Conservation (phyloP, 2,797 vertebrate species). For the Tapera naevia region DNA sequence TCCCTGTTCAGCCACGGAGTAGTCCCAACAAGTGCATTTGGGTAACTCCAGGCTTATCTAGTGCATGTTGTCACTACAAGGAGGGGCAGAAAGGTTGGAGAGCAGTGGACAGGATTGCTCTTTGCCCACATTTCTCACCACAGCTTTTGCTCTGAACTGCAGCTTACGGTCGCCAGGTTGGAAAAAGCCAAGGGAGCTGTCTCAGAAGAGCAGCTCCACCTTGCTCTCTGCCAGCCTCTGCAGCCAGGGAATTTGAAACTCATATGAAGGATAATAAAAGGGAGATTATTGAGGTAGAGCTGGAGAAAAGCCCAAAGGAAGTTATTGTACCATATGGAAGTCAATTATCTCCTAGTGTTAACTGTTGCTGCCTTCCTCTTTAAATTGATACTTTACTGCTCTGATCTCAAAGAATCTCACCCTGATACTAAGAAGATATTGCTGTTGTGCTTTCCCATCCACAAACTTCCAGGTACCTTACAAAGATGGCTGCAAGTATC, state of each 20-base stretch:
- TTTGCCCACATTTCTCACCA: background rate
- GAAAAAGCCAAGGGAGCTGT: background rate
- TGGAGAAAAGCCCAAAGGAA: constrained; percentile 52
- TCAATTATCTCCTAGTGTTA: background rate
- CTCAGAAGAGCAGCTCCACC: constrained; percentile 33
- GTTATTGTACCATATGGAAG: constrained; percentile 41
- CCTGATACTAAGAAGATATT: background rate
- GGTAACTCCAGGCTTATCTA: background rate
- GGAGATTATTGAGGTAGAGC: constrained; percentile 49
- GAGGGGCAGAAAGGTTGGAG: background rate
- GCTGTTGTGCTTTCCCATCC: background rate
- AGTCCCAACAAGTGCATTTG: fast-evolving
- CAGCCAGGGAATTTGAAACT: constrained; percentile 46
- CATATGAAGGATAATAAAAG: constrained; percentile 46
- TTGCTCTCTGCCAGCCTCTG: background rate
- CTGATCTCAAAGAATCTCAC: background rate
- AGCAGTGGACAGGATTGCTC: background rate
- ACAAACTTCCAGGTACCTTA: background rate
- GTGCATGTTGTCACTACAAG: background rate
- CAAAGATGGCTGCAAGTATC: background rate
- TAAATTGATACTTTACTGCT: background rate
- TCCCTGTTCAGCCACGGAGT: fast-evolving
- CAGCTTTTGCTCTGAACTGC: background rate
- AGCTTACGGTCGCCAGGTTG: background rate
- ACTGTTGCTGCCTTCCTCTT: background rate